These are phyloP conservation scores for Dufourea novaeangliae DNA, from an alignment of 1,140 invertebrate genomes.

Conservation along the genomic window DNA sequence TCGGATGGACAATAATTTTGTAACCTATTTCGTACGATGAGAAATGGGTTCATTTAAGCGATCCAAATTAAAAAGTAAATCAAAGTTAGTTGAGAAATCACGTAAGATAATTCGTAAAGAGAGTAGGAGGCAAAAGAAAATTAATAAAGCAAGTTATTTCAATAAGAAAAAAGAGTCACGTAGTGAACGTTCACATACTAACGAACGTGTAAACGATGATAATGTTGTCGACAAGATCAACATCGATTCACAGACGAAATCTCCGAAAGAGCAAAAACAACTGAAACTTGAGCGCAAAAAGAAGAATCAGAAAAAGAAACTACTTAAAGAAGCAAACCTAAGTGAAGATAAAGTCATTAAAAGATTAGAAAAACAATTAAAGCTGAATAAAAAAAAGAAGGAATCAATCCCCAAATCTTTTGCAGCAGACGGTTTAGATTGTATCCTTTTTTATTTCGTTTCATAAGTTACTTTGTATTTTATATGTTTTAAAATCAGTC, in stretches of 20 bases:
- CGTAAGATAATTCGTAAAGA: conserved; percentile 85
- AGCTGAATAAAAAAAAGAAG: conserved; percentile 89
- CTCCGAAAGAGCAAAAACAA: conserved; percentile 30
- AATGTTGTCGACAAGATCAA: conserved; percentile 41
- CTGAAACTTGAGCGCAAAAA: conserved; percentile 45
- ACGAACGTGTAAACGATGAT: conserved; percentile 53
- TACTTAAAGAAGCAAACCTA: conserved; percentile 82
- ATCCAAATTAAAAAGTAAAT: conserved; percentile 5
- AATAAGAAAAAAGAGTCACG: conserved; percentile 43
- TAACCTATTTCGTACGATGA: background rate
- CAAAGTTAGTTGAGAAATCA: conserved; percentile 69
- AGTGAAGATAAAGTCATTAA: conserved; percentile 91
- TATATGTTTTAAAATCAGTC: conserved; percentile 23
- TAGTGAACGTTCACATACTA: conserved; percentile 52
- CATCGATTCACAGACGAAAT: conserved; percentile 1
- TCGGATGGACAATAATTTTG: background rate
- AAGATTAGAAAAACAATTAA: conserved; percentile 91
- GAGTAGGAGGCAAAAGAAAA: conserved; percentile 82
- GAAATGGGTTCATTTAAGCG: conserved; percentile 21
- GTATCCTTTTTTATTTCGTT: conserved; percentile 85
- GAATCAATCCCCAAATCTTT: conserved; percentile 91
- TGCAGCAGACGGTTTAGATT: conserved; percentile 91
- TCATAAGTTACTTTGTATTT: conserved; percentile 31
- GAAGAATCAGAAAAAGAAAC: conserved; percentile 62
- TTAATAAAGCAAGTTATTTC: conserved; percentile 80